Base-by-base conservation (phyloP, 2,888 invertebrate genomes). In the Linyphia triangularis region DNA sequence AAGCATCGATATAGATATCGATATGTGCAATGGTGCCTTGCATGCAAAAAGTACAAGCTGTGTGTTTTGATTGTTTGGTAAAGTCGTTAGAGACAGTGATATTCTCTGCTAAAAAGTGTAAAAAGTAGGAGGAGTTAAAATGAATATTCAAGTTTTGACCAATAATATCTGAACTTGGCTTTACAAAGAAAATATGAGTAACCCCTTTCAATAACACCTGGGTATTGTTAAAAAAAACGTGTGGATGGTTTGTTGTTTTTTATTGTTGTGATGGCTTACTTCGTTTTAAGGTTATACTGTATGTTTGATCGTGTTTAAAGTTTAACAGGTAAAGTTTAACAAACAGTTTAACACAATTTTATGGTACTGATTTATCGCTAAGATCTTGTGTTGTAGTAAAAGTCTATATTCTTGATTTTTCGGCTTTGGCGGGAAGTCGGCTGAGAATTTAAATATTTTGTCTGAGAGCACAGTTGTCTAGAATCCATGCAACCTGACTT, bases 161-260 rank as follows among this genome's bases (percentile, higher is more conserved):
- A 51, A 51, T 51, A n/a, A 51, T n/a, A 51, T 51, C 1, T 5
- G 5, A 16, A 5, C n/a, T 51, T 51, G 5, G 51, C 9, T 33
- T 33, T 9, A 33, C 33, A 33, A 9, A 9, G 33, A 33, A 33
- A 33, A 33, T n/a, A n/a, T n/a, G 33, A 9, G 9, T 33, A 6
- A 4, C 9, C 9, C 4, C 33, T 33, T 33, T 9, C 33, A 4
- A 33, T 33, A 33, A 33, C 33, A 33, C 4, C 33, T 51, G 13
- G 16, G 13, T n/a, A 13, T n/a, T 51, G 13, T 13, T 51, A 51
- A 13, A 51, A 43, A 51, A 51, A 51, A 51, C 51, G 51, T 51
- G 51, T 51, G 51, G 51, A 51, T 51, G 51, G 51, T 51, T 51
- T 51, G 51, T 51, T 51, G n/a, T 51, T n/a, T 51, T 51, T 51